These are phyloP conservation scores for Drosophila melanogaster DNA, from an alignment of 1,140 invertebrate species.

Conservation along the genomic window Release_6_plus_ISO1_MT NT_033779.5:18272501-18273000, in stretches of 20 bases:
- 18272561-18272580: conserved; percentile 33
- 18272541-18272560: conserved; percentile 81
- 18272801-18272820: conserved; percentile 38
- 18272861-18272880: conserved; percentile 71
- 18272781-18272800: conserved; percentile 70
- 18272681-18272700: conserved; percentile 69
- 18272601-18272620: neutral
- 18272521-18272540: conserved; percentile 59
- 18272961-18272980: conserved; percentile 39
- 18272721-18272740: conserved; percentile 14
- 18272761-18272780: conserved; percentile 39
- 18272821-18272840: conserved; percentile 3
- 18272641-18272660: conserved; percentile 71
- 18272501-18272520: conserved; percentile 73
- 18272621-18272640: conserved; percentile 74
- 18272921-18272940: conserved; percentile 60
- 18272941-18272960: conserved; percentile 33
- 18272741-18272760: conserved; percentile 33
- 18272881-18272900: conserved; percentile 79
- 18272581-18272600: neutral
- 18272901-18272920: conserved; percentile 42
- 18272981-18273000: conserved; percentile 17
- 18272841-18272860: neutral
- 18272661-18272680: conserved; percentile 72
- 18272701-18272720: conserved; percentile 8